Evolutionary conservation across 1,140 invertebrate genomes (phyloP), one percentile per base, ranked within the genome.

Genomic region (Drosophila novamexicana): DNA sequence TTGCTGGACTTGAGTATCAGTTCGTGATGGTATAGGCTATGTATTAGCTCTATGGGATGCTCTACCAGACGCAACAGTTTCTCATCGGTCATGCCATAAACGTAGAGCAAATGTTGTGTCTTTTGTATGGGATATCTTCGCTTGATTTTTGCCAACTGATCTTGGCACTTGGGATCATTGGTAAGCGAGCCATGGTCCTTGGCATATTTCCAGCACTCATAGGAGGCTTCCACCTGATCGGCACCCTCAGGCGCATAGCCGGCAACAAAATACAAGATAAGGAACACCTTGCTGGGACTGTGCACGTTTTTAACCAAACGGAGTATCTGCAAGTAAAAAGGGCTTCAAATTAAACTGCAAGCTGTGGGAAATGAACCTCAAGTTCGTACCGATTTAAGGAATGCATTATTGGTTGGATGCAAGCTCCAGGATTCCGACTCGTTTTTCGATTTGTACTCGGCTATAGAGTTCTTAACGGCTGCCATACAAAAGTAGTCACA

Each of bases 211-310:
- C 93, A 95, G 71, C 94, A 94, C 64, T 94, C 92, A 58, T 94
- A 93, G 22, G 93, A 93, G 10, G 94, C 94, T 50, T 94, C 94
- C 7, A 95, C 94, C 90, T 94, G 94, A 85, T 95, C 94, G 9
- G 94, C 94, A 5, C 94, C 94, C 12, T 90, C 79, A 0, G 90
- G 86, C 0, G 91, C 91, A 69, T 92, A 81, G 58, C 78, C 88
- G 0, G 86, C 70, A 0, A 92, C 88, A 63, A 88, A 91, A 53
- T 92, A 92, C 12, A 92, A 71, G 47, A 92, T 91, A 7, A 90
- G 54, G 18, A 92, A 83, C 6, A 73, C 77, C 49, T 91, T 92
- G 9, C 66, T 79, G 6, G 78, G 81, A 61, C 73, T 90, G 7
- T 77, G 69, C 0, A 92, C 78, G 32, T 83, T 77, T 8, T 78